phyloP scores from a whole-genome alignment of 2,797 vertebrate genomes.

The Lepidocolaptes lacrymiger region DNA sequence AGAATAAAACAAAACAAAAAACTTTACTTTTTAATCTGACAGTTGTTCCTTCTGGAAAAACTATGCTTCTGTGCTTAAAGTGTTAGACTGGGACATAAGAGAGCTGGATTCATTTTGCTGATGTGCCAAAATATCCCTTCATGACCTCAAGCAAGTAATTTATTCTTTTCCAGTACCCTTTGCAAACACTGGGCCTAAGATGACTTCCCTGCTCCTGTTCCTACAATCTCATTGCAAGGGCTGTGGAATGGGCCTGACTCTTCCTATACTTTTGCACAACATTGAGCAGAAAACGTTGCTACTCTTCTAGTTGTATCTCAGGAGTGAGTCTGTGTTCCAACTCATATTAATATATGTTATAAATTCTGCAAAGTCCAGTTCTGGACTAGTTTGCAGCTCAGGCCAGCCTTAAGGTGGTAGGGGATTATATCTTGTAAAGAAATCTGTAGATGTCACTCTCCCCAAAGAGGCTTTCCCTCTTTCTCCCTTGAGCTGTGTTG shows the following conservation, averaged over 20 bases:
- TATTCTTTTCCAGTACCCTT: background rate
- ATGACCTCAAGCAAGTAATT: background rate
- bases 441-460: slow-evolving; percentile 64
- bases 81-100: background rate
- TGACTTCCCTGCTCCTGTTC: background rate
- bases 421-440: slow-evolving; percentile 25
- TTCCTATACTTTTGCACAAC: background rate
- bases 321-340: background rate
- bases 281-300: background rate
- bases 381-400: background rate
- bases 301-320: background rate
- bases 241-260: background rate
- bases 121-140: slow-evolving; percentile 28
- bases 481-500: background rate
- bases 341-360: background rate
- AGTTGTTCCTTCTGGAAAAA: slow-evolving; percentile 47
- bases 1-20: slow-evolving; percentile 37
- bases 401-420: background rate
- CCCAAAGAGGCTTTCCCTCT: slow-evolving; percentile 19
- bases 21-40: slow-evolving; percentile 11
- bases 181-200: background rate
- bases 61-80: background rate
- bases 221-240: background rate
- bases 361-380: background rate
- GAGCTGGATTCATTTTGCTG: background rate